Base-by-base conservation (phyloP, 1,140 invertebrate species). In the Drosophila sproati region DNA sequence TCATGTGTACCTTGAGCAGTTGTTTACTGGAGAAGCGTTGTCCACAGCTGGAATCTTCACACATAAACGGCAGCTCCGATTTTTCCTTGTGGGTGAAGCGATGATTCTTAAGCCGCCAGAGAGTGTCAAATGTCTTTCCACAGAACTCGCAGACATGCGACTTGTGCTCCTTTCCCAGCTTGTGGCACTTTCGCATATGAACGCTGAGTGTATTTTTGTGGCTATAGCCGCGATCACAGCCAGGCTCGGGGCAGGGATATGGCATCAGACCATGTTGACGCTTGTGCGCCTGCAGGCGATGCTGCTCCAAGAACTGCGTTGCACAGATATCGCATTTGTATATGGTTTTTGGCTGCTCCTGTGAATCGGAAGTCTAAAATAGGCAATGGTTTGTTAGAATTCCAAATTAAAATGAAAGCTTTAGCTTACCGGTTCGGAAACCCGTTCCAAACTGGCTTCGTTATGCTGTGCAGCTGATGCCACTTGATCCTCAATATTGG, bases 1-100 rank as follows among this genome's bases (percentile, higher is more conserved):
- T 80, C 56, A 76, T 73, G 45, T 86, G 82, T 8, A 82, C 69
- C 52, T 82, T 86, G 1, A 86, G 68, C 45, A 82, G 68, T 10
- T 77, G 73, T 10, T 77, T 82, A 37, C 67, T 86, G 6, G 77
- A 75, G 56, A 80, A 86, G 32, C 80, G 73, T 8, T 68, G 56
- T 2, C n/a, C 45, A 10, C 82, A 86, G 4, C 73, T 43, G 2
- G 51, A n/a, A 20, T 73, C 64, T n/a, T 74, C 60, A 12, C 80
- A 82, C 0, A 71, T 73, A 5, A 67, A 68, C 0, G 82, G 82
- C 41, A 79, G 35, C 54, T 77, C 75, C 4, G 75, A 77, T 10
- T 77, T 73, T 35, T 76, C 77, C 12, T 70, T 64, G 62, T 78
- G 77, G 0, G 74, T 80, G 32, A 70, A 86, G 28, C 70, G 67